A percentile compares a stretch with the other conserved stretches of the same genome.
Conservation (phyloP, 2,888 invertebrate species). For the Callinectes sapidus region DNA sequence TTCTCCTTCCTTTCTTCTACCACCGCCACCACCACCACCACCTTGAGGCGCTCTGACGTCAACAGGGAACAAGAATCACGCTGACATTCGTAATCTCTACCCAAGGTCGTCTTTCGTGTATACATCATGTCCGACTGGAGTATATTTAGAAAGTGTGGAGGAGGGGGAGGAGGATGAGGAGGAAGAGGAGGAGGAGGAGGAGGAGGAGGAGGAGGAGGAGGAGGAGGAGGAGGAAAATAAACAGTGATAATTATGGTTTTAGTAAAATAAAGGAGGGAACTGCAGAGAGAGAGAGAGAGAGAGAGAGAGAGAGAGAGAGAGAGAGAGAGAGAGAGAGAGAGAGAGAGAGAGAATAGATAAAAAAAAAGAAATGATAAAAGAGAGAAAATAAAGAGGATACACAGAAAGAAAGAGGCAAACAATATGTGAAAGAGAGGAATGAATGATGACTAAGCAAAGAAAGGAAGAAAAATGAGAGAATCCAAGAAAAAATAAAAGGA, state of each 20-base stretch:
- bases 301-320: neutral
- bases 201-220: neutral
- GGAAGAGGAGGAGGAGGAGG: constrained; percentile 9
- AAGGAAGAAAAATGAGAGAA: no score
- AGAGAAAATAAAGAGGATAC: neutral
- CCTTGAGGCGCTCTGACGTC: neutral
- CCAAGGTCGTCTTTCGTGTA: neutral
- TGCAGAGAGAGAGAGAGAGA: neutral
- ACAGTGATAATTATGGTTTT: neutral
- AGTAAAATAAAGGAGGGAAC: neutral
- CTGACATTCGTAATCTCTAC: neutral
- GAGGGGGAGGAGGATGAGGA: neutral
- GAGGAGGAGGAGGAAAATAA: neutral
- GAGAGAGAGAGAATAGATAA: neutral
- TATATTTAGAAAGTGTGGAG: neutral
- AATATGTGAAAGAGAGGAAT: no score
- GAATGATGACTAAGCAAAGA: no score
- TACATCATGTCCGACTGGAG: neutral
- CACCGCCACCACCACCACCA: neutral
- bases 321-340: neutral
- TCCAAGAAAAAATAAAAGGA: no score
- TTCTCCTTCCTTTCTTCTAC: neutral
- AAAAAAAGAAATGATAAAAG: neutral
- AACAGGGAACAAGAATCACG: neutral
- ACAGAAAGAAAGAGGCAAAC: neutral